These are phyloP conservation scores for Sitta europaea DNA, from an alignment of 2,113 vertebrate genomes.

Conservation along the genomic window DNA sequence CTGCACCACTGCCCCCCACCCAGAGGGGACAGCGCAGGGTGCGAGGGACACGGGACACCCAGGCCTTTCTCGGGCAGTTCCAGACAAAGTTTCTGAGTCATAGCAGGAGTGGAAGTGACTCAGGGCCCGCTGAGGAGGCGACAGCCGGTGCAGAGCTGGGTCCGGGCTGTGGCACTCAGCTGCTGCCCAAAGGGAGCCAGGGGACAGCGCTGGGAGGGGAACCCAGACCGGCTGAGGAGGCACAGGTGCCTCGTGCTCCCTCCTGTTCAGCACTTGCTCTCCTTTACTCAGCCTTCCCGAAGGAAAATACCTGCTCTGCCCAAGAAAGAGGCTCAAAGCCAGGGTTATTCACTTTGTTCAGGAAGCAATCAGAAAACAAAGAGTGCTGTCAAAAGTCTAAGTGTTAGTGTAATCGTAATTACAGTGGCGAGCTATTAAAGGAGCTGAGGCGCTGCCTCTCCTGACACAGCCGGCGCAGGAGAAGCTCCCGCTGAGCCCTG, in stretches of 20 bases:
- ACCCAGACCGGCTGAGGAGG: neutral
- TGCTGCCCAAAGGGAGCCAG: accelerated
- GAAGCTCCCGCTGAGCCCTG: neutral
- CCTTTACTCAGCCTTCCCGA: neutral
- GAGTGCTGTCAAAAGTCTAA: neutral
- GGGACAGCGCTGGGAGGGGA: accelerated
- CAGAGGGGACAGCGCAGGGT: accelerated
- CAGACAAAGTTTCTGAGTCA: neutral
- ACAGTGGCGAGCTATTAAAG: neutral
- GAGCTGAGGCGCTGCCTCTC: neutral
- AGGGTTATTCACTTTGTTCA: neutral
- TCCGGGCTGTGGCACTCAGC: neutral
- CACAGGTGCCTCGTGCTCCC: accelerated
- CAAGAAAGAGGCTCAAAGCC: neutral
- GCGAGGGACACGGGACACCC: neutral
- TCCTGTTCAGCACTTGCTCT: neutral
- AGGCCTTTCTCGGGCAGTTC: neutral
- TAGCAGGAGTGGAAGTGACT: neutral
- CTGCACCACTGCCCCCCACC: no score
- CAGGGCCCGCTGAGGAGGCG: neutral
- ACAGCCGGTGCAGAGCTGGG: neutral
- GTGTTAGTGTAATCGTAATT: neutral
- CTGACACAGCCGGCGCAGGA: neutral
- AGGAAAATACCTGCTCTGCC: neutral
- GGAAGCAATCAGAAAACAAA: neutral